These are phyloP conservation scores for Acleris emargana DNA, from an alignment of 2,888 invertebrate genomes.

Conservation along the genomic window DNA sequence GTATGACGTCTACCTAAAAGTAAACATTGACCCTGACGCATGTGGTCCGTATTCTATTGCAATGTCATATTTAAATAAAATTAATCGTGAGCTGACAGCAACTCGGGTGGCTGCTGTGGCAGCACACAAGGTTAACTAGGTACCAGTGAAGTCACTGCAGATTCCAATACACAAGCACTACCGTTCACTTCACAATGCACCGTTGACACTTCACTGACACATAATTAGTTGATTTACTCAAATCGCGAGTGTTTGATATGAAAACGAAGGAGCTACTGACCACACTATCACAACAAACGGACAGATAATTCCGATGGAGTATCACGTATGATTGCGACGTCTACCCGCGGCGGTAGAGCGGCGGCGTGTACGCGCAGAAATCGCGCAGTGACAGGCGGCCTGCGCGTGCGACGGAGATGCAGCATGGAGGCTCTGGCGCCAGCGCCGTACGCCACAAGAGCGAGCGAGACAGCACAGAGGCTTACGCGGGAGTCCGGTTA, in stretches of 20 bases:
- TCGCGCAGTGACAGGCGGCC: constrained; percentile 68
- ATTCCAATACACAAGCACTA: constrained; percentile 55
- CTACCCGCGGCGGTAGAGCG: constrained; percentile 68
- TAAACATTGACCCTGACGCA: constrained; percentile 63
- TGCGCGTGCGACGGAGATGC: constrained; percentile 66
- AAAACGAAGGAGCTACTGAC: not conserved
- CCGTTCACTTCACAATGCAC: constrained; percentile 73
- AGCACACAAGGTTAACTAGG: constrained; percentile 70
- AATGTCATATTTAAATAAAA: constrained; percentile 66
- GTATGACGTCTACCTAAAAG: constrained; percentile 24
- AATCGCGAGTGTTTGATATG: constrained; percentile 4
- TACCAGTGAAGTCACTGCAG: constrained; percentile 66
- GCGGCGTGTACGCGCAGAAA: constrained; percentile 62
- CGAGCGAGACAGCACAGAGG: constrained; percentile 65
- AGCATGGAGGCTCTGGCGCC: constrained; percentile 71
- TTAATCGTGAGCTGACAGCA: constrained; percentile 50
- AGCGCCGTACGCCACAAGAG: constrained; percentile 46
- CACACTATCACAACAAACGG: constrained; percentile 28
- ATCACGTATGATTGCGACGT: constrained; percentile 46
- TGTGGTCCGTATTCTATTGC: constrained; percentile 58
- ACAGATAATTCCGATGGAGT: constrained; percentile 17
- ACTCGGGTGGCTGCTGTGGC: constrained; percentile 57
- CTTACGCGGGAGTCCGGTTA: constrained; percentile 79
- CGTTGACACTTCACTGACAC: constrained; percentile 63
- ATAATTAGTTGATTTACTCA: not conserved